These are phyloP conservation scores for Lasioglossum villosulum DNA, from an alignment of 2,888 invertebrate species.

Conservation along the genomic window DNA sequence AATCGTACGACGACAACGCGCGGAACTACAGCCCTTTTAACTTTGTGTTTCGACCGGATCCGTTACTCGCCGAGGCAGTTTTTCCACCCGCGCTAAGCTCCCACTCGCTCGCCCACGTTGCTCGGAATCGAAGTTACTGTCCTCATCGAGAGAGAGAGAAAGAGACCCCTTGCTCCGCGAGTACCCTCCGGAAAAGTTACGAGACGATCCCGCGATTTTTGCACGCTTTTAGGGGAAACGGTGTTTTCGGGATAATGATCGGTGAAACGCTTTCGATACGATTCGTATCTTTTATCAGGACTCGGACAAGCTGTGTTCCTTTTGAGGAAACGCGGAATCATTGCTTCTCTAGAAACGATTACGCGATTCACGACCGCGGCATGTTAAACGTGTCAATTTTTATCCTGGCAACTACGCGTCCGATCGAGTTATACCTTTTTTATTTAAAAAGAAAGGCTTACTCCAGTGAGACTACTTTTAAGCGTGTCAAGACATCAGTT, in stretches of 20 bases:
- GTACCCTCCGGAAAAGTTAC: not conserved
- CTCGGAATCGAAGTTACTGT: constrained; percentile 9
- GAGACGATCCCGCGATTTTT: not conserved
- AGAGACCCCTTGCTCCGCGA: not conserved
- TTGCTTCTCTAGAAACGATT: not conserved
- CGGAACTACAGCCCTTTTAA: constrained; percentile 60
- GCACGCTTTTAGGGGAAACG: not conserved
- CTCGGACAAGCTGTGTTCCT: not conserved
- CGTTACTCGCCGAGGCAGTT: constrained; percentile 42
- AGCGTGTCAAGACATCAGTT: not conserved
- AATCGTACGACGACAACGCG: constrained; percentile 55
- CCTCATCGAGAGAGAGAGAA: not conserved
- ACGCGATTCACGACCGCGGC: not conserved
- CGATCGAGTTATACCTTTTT: not conserved
- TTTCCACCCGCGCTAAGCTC: constrained; percentile 29
- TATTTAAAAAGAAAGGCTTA: not conserved
- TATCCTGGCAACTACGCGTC: not conserved
- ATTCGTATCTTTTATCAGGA: not conserved
- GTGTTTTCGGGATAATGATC: not conserved
- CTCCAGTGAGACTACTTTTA: rapidly evolving
- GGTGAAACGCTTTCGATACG: not conserved
- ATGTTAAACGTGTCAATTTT: not conserved
- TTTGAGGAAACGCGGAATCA: not conserved
- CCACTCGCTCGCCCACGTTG: not conserved
- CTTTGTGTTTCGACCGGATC: constrained; percentile 62